Conservation (phyloP, 2,113 vertebrate genomes). For the Plestiodon gilberti region DNA sequence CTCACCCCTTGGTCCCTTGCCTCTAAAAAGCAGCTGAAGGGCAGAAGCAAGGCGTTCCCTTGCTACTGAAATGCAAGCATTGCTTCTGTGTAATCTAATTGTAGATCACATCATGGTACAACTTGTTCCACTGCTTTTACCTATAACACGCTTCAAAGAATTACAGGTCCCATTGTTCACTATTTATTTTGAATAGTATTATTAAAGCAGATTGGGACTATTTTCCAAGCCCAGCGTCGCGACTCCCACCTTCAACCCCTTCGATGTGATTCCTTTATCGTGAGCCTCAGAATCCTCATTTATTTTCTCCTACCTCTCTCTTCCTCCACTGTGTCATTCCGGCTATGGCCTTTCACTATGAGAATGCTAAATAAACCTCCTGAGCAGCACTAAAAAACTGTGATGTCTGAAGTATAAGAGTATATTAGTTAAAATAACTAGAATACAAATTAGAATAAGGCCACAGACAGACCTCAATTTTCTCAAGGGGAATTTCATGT, state of each 20-base stretch:
- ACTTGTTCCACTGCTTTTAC: constrained; percentile 10
- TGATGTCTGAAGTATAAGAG: not conserved
- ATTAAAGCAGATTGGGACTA: not conserved
- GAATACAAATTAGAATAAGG: not conserved
- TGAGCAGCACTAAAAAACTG: not conserved
- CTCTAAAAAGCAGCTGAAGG: not conserved
- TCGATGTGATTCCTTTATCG: not conserved
- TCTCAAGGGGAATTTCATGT: not conserved
- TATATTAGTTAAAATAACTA: not conserved
- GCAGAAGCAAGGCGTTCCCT: not conserved
- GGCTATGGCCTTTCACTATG: not conserved
- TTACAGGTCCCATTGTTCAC: not conserved
- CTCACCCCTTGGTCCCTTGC: not conserved
- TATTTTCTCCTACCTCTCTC: not conserved
- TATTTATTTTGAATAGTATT: not conserved
- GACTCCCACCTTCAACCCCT: not conserved
- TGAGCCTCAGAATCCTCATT: not conserved
- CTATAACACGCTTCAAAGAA: not conserved
- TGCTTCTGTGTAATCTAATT: not conserved
- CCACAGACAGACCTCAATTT: not conserved
- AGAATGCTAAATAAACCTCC: not conserved
- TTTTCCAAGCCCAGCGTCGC: not conserved
- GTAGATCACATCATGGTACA: not conserved
- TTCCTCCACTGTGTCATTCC: no score
- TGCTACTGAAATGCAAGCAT: not conserved